Conservation (phyloP, 2,797 vertebrate species). For the Sebastes baramenuke region DNA sequence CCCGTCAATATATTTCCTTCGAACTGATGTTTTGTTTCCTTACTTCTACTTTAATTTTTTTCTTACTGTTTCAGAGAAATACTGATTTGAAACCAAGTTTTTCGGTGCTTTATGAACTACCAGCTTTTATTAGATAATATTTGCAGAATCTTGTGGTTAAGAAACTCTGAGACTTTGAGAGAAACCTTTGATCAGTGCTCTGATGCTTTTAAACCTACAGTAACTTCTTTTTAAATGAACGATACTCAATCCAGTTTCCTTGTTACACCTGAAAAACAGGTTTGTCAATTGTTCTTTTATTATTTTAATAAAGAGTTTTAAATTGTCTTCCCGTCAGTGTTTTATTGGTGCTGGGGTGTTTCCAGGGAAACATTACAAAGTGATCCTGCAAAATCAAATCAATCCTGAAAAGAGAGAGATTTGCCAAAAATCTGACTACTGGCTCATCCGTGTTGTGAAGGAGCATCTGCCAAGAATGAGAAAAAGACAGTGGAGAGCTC, state of each 20-base stretch:
- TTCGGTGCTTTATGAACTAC: background rate
- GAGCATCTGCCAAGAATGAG: background rate
- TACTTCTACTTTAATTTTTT: background rate
- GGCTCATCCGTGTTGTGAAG: background rate
- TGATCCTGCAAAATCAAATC: slow-evolving; percentile 45
- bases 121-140: background rate
- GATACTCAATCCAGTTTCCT: background rate
- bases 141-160: background rate
- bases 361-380: slow-evolving; percentile 4
- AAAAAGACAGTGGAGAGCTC: no score
- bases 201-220: background rate
- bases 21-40: background rate
- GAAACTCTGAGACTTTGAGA: background rate
- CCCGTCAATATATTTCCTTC: no score
- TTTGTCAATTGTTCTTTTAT: background rate
- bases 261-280: background rate
- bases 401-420: background rate
- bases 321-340: background rate
- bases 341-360: background rate
- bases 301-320: background rate
- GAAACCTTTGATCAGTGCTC: background rate
- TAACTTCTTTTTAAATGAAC: background rate
- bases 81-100: background rate
- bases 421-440: slow-evolving; percentile 8
- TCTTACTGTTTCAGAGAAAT: background rate